These are phyloP conservation scores for Sylvilagus floridanus DNA, from an alignment of 2,797 vertebrate species.

Conservation along the genomic window DNA sequence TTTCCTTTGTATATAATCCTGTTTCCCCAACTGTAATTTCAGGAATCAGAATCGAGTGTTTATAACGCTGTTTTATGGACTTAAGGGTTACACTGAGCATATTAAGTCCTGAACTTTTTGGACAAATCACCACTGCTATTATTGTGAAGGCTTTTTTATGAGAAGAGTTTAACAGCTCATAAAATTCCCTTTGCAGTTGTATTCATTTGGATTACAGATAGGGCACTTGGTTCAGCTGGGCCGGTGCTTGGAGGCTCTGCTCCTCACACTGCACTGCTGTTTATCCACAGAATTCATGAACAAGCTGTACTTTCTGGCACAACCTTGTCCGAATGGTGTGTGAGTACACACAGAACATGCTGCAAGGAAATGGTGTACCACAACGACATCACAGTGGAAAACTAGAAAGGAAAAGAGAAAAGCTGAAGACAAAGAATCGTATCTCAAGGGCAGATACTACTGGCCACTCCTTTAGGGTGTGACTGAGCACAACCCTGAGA, in stretches of 20 bases:
- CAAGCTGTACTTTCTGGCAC: background rate
- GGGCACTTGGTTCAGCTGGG: background rate
- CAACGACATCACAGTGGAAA: background rate
- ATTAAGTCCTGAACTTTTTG: constrained; percentile 62
- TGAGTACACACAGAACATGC: constrained; percentile 30
- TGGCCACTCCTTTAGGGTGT: background rate
- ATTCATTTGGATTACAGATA: constrained; percentile 34
- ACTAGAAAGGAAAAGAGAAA: background rate
- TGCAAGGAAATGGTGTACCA: background rate
- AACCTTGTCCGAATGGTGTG: constrained; percentile 39
- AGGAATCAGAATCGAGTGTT: constrained; percentile 25
- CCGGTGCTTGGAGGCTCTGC: background rate
- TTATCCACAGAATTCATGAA: constrained; percentile 56
- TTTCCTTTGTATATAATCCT: background rate
- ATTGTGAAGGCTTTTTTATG: constrained; percentile 41
- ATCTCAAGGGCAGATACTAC: background rate
- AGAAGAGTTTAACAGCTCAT: constrained; percentile 55
- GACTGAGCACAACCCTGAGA: background rate
- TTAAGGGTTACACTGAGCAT: background rate
- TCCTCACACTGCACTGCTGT: background rate
- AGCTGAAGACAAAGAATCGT: background rate
- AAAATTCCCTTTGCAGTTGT: constrained; percentile 36
- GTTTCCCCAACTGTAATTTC: background rate
- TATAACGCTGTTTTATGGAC: constrained; percentile 65
- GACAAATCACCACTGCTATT: constrained; percentile 43